These are phyloP conservation scores for Acleris holmiana DNA, from an alignment of 2,888 invertebrate genomes.

Conservation along the genomic window DNA sequence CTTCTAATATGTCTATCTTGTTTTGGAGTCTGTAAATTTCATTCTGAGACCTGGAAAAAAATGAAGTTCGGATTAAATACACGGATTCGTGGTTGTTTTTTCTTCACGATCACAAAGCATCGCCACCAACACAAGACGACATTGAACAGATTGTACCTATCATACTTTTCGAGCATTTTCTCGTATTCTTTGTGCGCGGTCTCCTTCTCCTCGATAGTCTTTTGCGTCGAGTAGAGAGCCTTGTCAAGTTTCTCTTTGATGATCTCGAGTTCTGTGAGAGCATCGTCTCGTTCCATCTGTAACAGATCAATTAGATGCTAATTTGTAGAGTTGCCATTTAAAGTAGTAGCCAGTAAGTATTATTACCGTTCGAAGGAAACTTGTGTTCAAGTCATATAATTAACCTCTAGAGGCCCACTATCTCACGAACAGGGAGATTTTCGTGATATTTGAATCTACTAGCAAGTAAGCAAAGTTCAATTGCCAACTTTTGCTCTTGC, in stretches of 20 bases:
- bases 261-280: conserved; percentile 92
- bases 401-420: too few species aligned
- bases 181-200: conserved; percentile 95
- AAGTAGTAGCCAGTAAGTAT: too few species aligned
- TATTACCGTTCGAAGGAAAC: too few species aligned
- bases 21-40: conserved; percentile 95
- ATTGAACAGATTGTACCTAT: conserved; percentile 86
- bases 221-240: conserved; percentile 91
- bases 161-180: conserved; percentile 96
- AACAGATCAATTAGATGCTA: conserved; percentile 44
- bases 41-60: conserved; percentile 89
- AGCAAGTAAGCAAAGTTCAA: too few species aligned
- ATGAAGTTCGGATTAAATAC: conserved; percentile 23
- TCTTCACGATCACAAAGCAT: conserved; percentile 47
- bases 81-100: conserved; percentile 23
- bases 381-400: too few species aligned
- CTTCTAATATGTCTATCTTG: conserved; percentile 93
- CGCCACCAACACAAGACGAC: conserved; percentile 75
- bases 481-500: too few species aligned
- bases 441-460: too few species aligned
- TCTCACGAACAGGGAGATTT: too few species aligned
- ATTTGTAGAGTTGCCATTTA: too few species aligned
- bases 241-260: conserved; percentile 96
- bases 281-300: conserved; percentile 94
- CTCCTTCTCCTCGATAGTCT: conserved; percentile 94